phyloP scores from a whole-genome alignment of 1,140 invertebrate genomes.

The Parasteatoda tepidariorum region DNA sequence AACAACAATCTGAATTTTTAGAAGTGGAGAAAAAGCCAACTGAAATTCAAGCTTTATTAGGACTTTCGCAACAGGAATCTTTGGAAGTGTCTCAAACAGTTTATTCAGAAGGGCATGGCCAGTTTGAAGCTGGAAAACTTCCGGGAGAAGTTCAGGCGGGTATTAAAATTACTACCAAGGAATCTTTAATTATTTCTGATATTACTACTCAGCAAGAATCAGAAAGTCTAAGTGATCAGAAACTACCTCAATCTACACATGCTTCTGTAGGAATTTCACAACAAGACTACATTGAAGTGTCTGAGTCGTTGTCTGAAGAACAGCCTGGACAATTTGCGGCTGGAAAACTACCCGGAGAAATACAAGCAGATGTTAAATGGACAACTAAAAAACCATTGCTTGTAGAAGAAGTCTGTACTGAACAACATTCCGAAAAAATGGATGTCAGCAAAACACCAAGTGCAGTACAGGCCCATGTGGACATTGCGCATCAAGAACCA shows the following conservation, averaged over 20 bases:
- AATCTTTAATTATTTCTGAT: constrained; percentile 60
- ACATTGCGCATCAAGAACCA: constrained; percentile 34
- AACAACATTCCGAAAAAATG: constrained; percentile 22
- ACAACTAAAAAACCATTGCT: constrained; percentile 44
- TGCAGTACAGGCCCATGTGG: constrained; percentile 36
- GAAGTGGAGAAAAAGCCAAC: constrained; percentile 41
- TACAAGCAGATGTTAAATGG: constrained; percentile 42
- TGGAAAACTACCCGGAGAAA: constrained; percentile 57
- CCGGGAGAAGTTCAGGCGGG: constrained; percentile 39
- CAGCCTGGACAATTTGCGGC: constrained; percentile 50
- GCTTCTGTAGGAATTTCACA: constrained; percentile 26
- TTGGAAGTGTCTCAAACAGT: constrained; percentile 32
- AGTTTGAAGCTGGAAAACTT: constrained; percentile 43
- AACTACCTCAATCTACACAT: neutral
- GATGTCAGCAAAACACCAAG: constrained; percentile 40
- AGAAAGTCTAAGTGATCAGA: constrained; percentile 9
- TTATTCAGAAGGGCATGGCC: constrained; percentile 8
- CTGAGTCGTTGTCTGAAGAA: constrained; percentile 36
- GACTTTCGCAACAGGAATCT: constrained; percentile 39
- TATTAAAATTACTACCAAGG: constrained; percentile 34
- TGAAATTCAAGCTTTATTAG: constrained; percentile 40
- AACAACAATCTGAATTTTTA: constrained; percentile 15
- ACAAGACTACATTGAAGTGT: constrained; percentile 42
- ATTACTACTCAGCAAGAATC: constrained; percentile 48
- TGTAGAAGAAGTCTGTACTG: constrained; percentile 43